A percentile compares a stretch with the other conserved stretches of the same genome.
Conservation (phyloP, 2,113 vertebrate species). For the Erythrolamprus reginae region DNA sequence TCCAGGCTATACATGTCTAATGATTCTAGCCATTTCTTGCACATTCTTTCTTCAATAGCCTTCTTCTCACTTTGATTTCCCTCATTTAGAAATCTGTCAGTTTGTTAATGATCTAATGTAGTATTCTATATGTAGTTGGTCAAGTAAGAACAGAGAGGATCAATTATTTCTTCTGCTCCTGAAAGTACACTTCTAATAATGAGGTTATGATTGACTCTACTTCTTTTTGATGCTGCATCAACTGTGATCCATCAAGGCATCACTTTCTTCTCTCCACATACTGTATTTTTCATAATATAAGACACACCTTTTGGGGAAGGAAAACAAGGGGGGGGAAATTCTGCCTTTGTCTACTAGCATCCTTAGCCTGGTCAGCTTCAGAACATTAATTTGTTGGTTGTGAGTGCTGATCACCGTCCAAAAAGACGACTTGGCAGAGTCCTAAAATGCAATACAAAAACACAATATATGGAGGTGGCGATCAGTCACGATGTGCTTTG, state of each 20-base stretch:
- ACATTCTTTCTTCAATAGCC: neutral
- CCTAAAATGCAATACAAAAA: no score
- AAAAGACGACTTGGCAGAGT: no score
- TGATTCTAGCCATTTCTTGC: neutral
- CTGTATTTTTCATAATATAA: no score
- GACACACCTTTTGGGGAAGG: no score
- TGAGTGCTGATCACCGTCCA: no score
- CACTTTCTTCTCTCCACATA: neutral
- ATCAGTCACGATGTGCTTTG: no score
- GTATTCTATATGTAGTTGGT: neutral
- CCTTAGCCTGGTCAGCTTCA: no score
- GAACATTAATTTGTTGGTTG: no score
- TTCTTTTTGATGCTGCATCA: neutral
- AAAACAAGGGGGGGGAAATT: no score
- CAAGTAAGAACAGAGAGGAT: neutral
- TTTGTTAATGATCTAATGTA: neutral
- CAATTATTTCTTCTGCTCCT: neutral
- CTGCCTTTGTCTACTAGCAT: no score
- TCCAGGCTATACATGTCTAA: neutral
- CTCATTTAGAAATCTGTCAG: neutral
- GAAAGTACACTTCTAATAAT: neutral
- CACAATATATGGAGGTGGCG: no score
- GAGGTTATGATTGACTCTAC: neutral
- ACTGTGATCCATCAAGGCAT: neutral
- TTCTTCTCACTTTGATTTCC: neutral